phyloP scores from a whole-genome alignment of 1,140 invertebrate species.

The Meloidogyne exigua region DNA sequence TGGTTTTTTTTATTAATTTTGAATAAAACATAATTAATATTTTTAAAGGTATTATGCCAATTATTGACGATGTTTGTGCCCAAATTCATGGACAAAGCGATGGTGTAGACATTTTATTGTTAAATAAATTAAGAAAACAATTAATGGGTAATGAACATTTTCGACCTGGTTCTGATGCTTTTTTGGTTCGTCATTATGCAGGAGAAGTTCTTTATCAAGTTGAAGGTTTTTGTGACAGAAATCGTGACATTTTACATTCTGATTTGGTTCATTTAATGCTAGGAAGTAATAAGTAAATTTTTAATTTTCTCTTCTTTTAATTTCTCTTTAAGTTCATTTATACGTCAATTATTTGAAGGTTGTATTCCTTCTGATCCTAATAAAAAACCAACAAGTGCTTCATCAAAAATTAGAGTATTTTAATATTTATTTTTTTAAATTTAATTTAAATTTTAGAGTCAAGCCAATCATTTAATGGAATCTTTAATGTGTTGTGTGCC shows the following conservation, averaged over 20 bases:
- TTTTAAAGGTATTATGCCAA: slow-evolving; percentile 70
- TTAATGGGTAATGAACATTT: slow-evolving; percentile 71
- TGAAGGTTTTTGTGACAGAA: slow-evolving; percentile 76
- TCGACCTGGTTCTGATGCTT: slow-evolving; percentile 69
- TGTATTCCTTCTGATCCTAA: slow-evolving; percentile 68
- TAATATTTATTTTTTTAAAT: background rate
- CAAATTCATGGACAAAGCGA: slow-evolving; percentile 72
- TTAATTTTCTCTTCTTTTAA: slow-evolving; percentile 3
- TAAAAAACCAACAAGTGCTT: slow-evolving; percentile 73
- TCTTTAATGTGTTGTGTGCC: slow-evolving; percentile 75
- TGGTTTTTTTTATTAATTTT: slow-evolving; percentile 56
- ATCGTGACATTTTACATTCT: slow-evolving; percentile 74
- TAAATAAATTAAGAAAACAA: slow-evolving; percentile 70
- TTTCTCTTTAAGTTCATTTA: slow-evolving; percentile 68
- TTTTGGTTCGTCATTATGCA: slow-evolving; percentile 75
- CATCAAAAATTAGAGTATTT: slow-evolving; percentile 73
- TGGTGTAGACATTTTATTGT: slow-evolving; percentile 64
- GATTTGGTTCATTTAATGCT: slow-evolving; percentile 77
- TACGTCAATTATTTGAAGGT: slow-evolving; percentile 72
- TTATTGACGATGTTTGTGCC: slow-evolving; percentile 76
- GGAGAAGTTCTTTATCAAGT: slow-evolving; percentile 71
- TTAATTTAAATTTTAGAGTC: slow-evolving; percentile 65
- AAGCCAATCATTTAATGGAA: slow-evolving; percentile 74
- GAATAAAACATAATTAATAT: background rate
- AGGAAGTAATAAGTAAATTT: slow-evolving; percentile 71